phyloP scores from a whole-genome alignment of 2,113 vertebrate genomes.

The Nesogale talazaci region DNA sequence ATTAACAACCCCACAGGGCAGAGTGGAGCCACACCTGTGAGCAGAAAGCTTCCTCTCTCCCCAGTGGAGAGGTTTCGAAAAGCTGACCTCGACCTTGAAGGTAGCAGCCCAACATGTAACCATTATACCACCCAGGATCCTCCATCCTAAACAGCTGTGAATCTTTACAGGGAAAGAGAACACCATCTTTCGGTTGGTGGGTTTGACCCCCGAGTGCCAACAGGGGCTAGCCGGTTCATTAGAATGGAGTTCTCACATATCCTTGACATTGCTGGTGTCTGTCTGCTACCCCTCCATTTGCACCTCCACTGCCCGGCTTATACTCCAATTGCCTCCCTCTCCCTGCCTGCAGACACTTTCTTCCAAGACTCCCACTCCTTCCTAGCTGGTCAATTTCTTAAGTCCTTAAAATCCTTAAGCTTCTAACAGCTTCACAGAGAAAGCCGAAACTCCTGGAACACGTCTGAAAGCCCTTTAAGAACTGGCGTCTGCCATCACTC shows the following conservation, averaged over 20 bases:
- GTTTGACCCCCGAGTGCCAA: no score
- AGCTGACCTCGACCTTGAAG: no score
- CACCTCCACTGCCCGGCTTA: background rate
- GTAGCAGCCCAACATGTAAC: no score
- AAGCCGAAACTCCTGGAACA: background rate
- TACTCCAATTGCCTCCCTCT: background rate
- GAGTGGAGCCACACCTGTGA: no score
- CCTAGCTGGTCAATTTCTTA: background rate
- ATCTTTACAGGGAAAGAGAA: no score
- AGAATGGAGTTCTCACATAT: background rate
- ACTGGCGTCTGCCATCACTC: background rate
- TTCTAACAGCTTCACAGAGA: background rate
- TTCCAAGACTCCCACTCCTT: background rate
- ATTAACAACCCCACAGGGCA: no score
- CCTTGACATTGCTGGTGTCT: background rate
- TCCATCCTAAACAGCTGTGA: no score
- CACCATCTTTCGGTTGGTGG: no score
- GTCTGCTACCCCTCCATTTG: background rate
- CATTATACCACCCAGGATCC: no score
- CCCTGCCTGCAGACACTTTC: background rate
- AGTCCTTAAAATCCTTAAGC: background rate
- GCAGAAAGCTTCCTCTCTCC: no score
- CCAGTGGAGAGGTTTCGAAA: no score
- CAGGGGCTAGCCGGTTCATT: background rate
- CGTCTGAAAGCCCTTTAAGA: background rate